Base-by-base conservation (phyloP, 1,140 invertebrate genomes). In the Megathymus violae region DNA sequence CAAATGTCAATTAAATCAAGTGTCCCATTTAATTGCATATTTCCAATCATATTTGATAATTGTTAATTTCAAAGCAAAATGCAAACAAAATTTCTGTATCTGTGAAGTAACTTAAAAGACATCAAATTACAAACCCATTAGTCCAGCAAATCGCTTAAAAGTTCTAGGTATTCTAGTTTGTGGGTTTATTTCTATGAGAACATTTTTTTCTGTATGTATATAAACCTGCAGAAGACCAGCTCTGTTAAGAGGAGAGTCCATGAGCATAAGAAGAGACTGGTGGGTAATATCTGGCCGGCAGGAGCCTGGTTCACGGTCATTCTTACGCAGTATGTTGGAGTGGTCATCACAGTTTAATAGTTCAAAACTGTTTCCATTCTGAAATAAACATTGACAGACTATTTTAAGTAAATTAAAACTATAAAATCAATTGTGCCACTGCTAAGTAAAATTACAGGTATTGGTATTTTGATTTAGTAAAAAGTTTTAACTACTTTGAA, bases 111-210 rank as follows among this genome's bases (percentile, higher is more conserved):
- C 22, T 13, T 13, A 13, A 19, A 59, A 31, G 10, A 31, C 7
- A 40, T 10, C n/a, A 31, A 9, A 64, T 62, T 69, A 78, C 89
- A 91, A 93, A 98, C 97, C 97, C 95, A 99, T 99, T 11, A 99
- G 91, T 38, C 98, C 98, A 80, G 98, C 97, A 94, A 99, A 99
- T 82, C 99, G 93, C 83, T 99, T 99, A 82, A 98, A 99, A 9
- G 99, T 99, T 76, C 99, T 94, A 0, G 99, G 99, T 83, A 99
- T 99, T 80, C 99, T 95, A 5, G 98, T 99, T 90, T 99, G 98
- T 41, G 99, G 98, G 92, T 99, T 98, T 15, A 99, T 95, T 95
- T 99, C 98, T 78, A 99, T 99, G 0, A 99, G 91, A 40, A 99
- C 98, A 94, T 99, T 99, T 82, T 97, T 97, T 75, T 96, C 96